Evolutionary conservation across 2,888 invertebrate genomes (phyloP), one percentile per base, ranked within the genome.

Genomic region (Drosophila ustulata): DNA sequence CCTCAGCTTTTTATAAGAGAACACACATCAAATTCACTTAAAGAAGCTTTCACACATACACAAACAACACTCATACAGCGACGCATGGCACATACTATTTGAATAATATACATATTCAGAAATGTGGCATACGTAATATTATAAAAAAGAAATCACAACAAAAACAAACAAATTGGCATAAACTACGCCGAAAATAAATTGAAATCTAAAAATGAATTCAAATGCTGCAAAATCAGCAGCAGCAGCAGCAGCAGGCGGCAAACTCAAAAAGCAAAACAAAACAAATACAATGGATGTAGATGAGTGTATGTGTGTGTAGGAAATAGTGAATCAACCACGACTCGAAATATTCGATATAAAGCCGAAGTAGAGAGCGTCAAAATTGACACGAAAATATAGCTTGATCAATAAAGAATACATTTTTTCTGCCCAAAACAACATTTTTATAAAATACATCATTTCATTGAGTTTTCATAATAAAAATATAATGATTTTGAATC

Each of bases 171-270:
- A 82, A 87, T 82, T 87, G 85, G 85, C 82, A 82, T 87, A 83
- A 83, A 83, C 83, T 83, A 83, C 83, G 88, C 77, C 88, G 88
- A 88, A 83, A 83, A 83, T 88, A 83, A 83, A 83, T 88, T 88
- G 75, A 77, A 83, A 82, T 83, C 85, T 82, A 82, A 85, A 83
- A 88, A 85, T 85, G 85, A 85, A 81, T 85, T 76, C 79, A 87
- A 87, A 82, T 79, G 87, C 80, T 66, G 56, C 56, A 28, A 37
- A 37, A 37, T 4, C 18, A 7, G 58, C 37, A 30, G 6, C 37
- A 37, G 28, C 28, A 4, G 28, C 28, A 28, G 72, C 56, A 39
- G 66, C 59, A 59, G 59, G 59, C 53, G 63, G 64, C 72, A 79
- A 81, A 75, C 58, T 65, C 66, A 52, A 65, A 59, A 67, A 78